Base-by-base conservation (phyloP, 2,113 vertebrate genomes). In the Dinomys branickii region DNA sequence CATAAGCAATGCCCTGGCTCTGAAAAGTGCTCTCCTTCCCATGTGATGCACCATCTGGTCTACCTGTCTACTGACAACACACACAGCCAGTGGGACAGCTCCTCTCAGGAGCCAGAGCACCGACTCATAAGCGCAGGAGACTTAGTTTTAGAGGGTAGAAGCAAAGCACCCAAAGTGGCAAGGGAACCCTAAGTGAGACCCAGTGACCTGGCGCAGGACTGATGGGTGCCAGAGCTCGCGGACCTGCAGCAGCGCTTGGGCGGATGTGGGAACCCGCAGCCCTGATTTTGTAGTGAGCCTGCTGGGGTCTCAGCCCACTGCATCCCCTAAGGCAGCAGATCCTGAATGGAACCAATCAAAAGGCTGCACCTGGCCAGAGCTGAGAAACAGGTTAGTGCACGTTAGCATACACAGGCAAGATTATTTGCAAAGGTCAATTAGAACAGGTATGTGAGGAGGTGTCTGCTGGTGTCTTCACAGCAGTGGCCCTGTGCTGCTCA, bases 361-460 rank as follows among this genome's bases (percentile, higher is more conserved):
- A 96, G 63, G 67, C 20, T 86, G 26, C 35, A 87, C 22, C 22
- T 50, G 38, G 73, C 47, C 52, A 77, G 61, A 87, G 58, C 44
- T 88, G 80, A 35, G 75, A 90, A 90, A 90, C 47, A n/a, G n/a
- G n/a, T n/a, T n/a, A n/a, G n/a, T n/a, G 84, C 24, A 92, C 54
- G 54, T 86, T 87, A 88, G 90, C 10, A 22, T 24, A 73, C 7
- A 54, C 7, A 91, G 84, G 54, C 54, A 91, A 86, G 61, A 90
- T 80, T 38, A 85, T 50, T 54, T 94, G 85, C 44, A 91, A 84
- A 82, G 85, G 47, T 58, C 77, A 81, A 44, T 90, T 80, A 71
- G 89, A 85, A 92, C 38, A 85, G 0, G 56, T 8, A 0, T 12
- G 69, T 50, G 65, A 95, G 95, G 65, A 88, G 85, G 65, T 52